These are phyloP conservation scores for Andrena cerasifolii DNA, from an alignment of 1,140 invertebrate species.

Conservation along the genomic window DNA sequence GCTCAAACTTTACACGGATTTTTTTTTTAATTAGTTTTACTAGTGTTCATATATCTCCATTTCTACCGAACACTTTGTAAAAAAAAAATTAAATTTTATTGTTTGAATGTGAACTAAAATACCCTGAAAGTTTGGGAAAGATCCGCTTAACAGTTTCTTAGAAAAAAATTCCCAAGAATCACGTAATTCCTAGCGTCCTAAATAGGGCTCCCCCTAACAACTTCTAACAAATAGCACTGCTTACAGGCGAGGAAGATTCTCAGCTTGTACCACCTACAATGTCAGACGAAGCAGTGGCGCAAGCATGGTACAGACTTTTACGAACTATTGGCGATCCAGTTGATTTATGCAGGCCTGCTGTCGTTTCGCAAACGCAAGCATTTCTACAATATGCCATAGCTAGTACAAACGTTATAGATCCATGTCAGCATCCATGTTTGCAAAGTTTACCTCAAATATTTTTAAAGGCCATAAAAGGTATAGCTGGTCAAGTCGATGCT, in stretches of 20 bases:
- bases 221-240: conserved; percentile 20
- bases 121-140: too few relatives aligned
- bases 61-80: too few relatives aligned
- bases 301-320: conserved; percentile 97
- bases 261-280: conserved; percentile 91
- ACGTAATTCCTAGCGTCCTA: too few relatives aligned
- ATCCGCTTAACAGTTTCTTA: too few relatives aligned
- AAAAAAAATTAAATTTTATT: too few relatives aligned
- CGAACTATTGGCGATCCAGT: conserved; percentile 97
- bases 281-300: conserved; percentile 93
- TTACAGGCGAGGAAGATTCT: conserved; percentile 91
- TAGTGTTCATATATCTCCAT: too few relatives aligned
- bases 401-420: conserved; percentile 89
- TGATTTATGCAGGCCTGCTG: conserved; percentile 92
- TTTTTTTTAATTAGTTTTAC: too few relatives aligned
- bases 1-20: too few relatives aligned
- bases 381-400: conserved; percentile 90
- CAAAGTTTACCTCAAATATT: conserved; percentile 94
- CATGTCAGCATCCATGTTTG: conserved; percentile 96
- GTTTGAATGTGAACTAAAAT: too few relatives aligned
- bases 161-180: too few relatives aligned
- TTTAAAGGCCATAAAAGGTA: conserved; percentile 95
- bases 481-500: conserved; percentile 96
- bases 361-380: conserved; percentile 93
- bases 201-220: too few relatives aligned